Evolutionary conservation across 2,888 invertebrate species (phyloP), one percentile per base, ranked within the genome.

Genomic region (Erynnis tages): DNA sequence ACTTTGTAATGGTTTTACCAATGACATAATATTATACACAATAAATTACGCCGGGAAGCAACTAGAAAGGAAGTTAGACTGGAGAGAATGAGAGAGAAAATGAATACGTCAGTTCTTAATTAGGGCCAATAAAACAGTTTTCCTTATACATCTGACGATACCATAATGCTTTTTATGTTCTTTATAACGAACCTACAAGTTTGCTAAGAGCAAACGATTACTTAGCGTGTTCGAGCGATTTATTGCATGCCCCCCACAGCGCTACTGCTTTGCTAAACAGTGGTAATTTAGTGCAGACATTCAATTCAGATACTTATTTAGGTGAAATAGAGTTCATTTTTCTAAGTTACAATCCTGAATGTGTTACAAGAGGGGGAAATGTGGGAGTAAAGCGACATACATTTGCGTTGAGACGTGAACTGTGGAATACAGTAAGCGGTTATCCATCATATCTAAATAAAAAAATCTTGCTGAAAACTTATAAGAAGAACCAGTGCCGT

Each of bases 181-280:
- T 45, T 45, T 34, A 45, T 32, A 16, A 11, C 4, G 11, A 40
- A 25, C 48, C 30, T 40, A 40, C 23, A 49, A 41, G 30, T 40
- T 32, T 23, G 48, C 40, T 47, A 37, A 49, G 38, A 30, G 23
- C 32, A 34, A 32, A 41, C 48, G 32, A 49, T 49, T 40, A 32
- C 40, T 49, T 40, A 34, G 25, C 40, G 30, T 49, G 48, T 49
- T 40, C 19, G 3, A 32, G 23, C 23, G 41, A 49, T 49, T 48
- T 48, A 40, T 47, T 21, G 38, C 19, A 27, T 30, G 29, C 21
- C 29, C 38, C 47, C 45, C 10, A 21, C 47, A 30, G 27, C 27
- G 37, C 29, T 5, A 21, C 32, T 34, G 32, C 21, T 32, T 32
- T 32, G 30, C 16, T 34, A 25, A 46, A 27, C 46, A 47, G 7